phyloP scores from a whole-genome alignment of 2,888 invertebrate genomes.

The Andrena praecox region DNA sequence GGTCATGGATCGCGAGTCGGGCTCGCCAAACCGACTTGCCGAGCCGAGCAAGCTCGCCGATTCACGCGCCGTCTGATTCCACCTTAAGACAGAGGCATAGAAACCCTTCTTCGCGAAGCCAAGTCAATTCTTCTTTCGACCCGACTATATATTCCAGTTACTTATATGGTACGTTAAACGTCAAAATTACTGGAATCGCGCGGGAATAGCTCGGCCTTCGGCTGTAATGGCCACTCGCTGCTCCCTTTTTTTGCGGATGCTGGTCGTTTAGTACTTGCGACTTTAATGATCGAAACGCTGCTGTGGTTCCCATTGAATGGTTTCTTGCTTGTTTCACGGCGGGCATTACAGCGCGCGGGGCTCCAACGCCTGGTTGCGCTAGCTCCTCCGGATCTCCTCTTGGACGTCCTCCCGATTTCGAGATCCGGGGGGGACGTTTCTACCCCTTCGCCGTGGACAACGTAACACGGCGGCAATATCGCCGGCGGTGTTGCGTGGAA shows the following conservation, averaged over 20 bases:
- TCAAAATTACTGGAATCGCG: conserved; percentile 38
- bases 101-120: not conserved
- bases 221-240: conserved; percentile 48
- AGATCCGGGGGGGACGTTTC: not conserved
- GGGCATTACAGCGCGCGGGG: not conserved
- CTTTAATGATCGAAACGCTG: conserved; percentile 40
- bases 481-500: conserved; percentile 32
- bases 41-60: too few relatives aligned
- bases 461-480: not conserved
- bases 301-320: conserved; percentile 14
- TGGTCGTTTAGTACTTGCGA: conserved; percentile 17
- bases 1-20: too few relatives aligned
- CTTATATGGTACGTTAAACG: conserved; percentile 37
- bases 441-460: not conserved
- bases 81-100: too few relatives aligned
- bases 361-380: not conserved
- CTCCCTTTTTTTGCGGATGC: conserved; percentile 30
- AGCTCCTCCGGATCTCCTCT: not conserved
- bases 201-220: conserved; percentile 13
- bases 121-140: not conserved
- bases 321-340: conserved; percentile 5
- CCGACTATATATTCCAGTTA: too few relatives aligned
- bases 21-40: too few relatives aligned
- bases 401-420: conserved; percentile 7
- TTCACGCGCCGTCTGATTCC: too few relatives aligned